Evolutionary conservation across 2,797 vertebrate species (phyloP).

Genomic region (Austrolebias charrua): DNA sequence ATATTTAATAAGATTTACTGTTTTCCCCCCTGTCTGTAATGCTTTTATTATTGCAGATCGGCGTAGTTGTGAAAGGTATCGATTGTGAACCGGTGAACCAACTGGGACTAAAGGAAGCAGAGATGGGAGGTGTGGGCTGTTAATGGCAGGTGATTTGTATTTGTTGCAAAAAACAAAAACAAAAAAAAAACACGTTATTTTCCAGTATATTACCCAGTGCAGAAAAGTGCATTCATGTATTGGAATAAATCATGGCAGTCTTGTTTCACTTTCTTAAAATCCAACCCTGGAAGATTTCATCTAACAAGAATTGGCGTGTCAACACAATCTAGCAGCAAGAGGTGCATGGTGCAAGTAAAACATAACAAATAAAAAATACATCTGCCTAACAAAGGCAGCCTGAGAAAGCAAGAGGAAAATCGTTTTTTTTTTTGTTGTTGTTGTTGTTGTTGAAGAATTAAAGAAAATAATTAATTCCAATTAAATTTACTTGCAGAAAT

Average conservation of each 20-base stretch:
- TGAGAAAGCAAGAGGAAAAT: slow-evolving; percentile 1
- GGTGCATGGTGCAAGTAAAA: slow-evolving; percentile 10
- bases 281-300: slow-evolving; percentile 9
- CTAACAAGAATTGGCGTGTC: slow-evolving; percentile 17
- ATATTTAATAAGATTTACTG: slow-evolving; percentile 78
- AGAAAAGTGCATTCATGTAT: slow-evolving; percentile 23
- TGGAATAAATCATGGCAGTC: slow-evolving; percentile 33
- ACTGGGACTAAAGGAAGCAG: slow-evolving; percentile 52
- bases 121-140: slow-evolving; percentile 53
- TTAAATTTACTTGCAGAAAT: background rate
- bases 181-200: slow-evolving; percentile 37
- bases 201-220: slow-evolving; percentile 16
- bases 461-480: background rate
- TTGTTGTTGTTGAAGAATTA: background rate
- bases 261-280: slow-evolving; percentile 18
- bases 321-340: slow-evolving; percentile 21
- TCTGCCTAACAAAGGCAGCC: background rate
- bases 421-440: background rate
- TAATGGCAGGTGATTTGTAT: slow-evolving; percentile 58
- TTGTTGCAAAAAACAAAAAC: slow-evolving; percentile 32
- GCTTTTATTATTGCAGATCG: slow-evolving; percentile 84
- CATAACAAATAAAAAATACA: slow-evolving; percentile 12
- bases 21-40: slow-evolving; percentile 72
- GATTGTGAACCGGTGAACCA: slow-evolving; percentile 70
- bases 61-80: slow-evolving; percentile 78